Evolutionary conservation across 1,140 invertebrate species (phyloP), one percentile per base, ranked within the genome.

Genomic region (Cepaea nemoralis): DNA sequence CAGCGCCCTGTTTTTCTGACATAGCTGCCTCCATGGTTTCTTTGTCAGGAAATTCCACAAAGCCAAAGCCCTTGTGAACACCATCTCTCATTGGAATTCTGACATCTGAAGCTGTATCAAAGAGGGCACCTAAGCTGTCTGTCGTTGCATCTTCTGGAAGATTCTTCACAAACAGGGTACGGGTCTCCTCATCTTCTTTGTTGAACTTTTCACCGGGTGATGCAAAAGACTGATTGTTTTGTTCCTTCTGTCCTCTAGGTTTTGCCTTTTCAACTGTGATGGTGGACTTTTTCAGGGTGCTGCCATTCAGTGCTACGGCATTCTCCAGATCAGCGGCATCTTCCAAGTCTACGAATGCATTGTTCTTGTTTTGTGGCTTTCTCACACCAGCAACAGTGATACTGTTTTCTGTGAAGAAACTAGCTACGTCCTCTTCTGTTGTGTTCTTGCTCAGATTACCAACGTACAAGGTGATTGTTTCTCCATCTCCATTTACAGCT

Each of bases 81-180:
- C 83, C 83, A 74, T 87, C 85, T 83, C 76, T 83, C 76, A 77
- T 84, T 40, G 87, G 85, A 45, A 88, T 74, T 31, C 86, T 93
- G 22, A 97, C 94, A 83, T 93, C 93, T 35, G 96, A 95, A 50
- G 83, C 79, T 39, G 82, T 81, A 31, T 83, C 76, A 71, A 97
- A 97, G 33, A 97, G 91, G 82, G 94, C 90, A 40, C 94, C 94
- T 42, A 98, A 92, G 80, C 96, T 95, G 39, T 94, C 94, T 91
- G 96, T 95, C 3, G 94, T 95, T 16, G 96, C 96, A 82, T 93
- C 93, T 84, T 95, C 95, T 22, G 96, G 96, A 80, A 98, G 92
- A 92, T 97, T 97, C 67, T 97, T 97, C 80, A 98, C 93, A 92
- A 98, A 98, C 31, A 98, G 92, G 31, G 84, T 87, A 0, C 74